Evolutionary conservation across 2,888 invertebrate species (phyloP), one percentile per base, ranked within the genome.

Genomic region (Pelosia muscerda): DNA sequence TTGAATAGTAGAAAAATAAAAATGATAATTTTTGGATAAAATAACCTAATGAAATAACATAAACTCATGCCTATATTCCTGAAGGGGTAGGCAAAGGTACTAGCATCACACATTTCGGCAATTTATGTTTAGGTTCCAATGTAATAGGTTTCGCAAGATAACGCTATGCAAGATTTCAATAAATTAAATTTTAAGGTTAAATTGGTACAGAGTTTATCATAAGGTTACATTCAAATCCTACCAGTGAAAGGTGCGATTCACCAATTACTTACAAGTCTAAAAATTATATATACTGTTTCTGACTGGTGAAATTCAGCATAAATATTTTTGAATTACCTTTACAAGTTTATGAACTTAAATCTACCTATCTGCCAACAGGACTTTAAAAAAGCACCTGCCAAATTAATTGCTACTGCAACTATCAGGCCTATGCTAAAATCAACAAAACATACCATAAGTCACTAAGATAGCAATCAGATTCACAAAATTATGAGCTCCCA

Each of bases 381-480:
- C 42, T 19, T 42, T 42, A 55, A 55, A 26, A 57, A 22, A 22
- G 15, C 54, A 63, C 63, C 31, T 63, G 34, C 23, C 28, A 54
- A 23, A 49, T 63, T 63, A 28, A 57, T 57, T 57, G 57, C 57
- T 28, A 57, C 31, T 28, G 57, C 31, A 28, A 55, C 8, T 31
- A n/a, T 31, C 28, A 34, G 28, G 34, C 54, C 19, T 5, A 26
- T 56, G 63, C 34, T 56, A 56, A 63, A 55, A 63, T 38, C 25
- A 13, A 4, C 15, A 4, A 63, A 63, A 23, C n/a, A 63, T 42
- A 26, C 23, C 28, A 54, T 54, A 65, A 60, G n/a, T 65, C 13
- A 65, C 57, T 8, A 19, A 25, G 58, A 61, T 66, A 38, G 66
- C 25, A 38, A 54, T 61, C 65, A 23, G 0, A 6, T 13, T 34